A percentile compares a stretch with the other conserved stretches of the same genome.
phyloP scores from a whole-genome alignment of 2,113 vertebrate species.

The Dermatemys mawii region DNA sequence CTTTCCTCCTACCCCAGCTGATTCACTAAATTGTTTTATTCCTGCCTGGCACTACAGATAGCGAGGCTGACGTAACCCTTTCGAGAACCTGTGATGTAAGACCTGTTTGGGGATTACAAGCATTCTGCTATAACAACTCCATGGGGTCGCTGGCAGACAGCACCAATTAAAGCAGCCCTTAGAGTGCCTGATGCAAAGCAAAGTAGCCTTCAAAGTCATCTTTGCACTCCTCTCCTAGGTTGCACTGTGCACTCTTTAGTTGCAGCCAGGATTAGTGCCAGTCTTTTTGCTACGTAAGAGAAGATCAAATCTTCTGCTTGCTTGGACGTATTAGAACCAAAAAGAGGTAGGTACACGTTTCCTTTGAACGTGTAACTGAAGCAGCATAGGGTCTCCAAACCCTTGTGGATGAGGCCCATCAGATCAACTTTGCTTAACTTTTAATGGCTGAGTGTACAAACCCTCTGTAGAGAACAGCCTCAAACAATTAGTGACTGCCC shows the following conservation, averaged over 20 bases:
- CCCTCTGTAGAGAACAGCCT: neutral
- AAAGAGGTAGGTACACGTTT: neutral
- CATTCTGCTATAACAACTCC: fast-evolving
- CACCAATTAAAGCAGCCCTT: neutral
- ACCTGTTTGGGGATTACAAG: fast-evolving
- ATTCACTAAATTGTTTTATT: neutral
- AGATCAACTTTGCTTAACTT: neutral
- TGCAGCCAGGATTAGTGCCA: neutral
- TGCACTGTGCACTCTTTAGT: neutral
- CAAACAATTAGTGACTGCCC: neutral
- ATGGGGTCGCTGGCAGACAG: neutral
- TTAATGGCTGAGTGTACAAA: neutral
- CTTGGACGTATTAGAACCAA: neutral
- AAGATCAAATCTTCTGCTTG: neutral
- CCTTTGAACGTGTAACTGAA: neutral
- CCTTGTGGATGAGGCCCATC: neutral
- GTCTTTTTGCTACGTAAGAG: neutral
- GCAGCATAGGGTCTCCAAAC: neutral
- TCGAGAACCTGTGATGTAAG: neutral
- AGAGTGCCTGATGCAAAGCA: neutral
- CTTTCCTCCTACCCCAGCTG: neutral
- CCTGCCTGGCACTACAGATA: neutral
- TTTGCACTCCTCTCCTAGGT: neutral
- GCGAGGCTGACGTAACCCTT: neutral
- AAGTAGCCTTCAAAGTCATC: neutral